phyloP scores from a whole-genome alignment of 2,797 vertebrate species.

The Manis javanica region DNA sequence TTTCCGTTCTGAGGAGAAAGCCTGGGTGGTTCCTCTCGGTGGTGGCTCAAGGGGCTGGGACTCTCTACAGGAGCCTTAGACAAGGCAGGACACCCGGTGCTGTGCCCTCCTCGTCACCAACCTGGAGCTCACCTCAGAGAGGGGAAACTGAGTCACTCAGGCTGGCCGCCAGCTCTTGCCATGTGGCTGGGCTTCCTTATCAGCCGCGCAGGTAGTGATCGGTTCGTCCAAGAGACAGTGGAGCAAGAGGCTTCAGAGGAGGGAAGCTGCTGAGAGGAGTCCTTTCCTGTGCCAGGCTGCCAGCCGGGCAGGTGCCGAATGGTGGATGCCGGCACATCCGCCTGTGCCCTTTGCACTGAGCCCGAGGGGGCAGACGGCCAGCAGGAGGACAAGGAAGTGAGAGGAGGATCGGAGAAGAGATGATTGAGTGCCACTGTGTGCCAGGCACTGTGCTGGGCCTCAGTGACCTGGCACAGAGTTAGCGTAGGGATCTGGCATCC shows the following conservation, averaged over 20 bases:
- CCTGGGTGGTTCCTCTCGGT: neutral
- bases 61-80: neutral
- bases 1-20: neutral
- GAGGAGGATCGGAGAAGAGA: neutral
- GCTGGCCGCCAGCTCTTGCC: neutral
- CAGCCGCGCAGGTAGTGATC: neutral
- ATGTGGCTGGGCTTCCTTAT: neutral
- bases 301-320: rapidly evolving
- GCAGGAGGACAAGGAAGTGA: neutral
- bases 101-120: neutral
- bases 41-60: neutral
- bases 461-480: neutral
- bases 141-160: neutral
- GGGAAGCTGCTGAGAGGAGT: neutral
- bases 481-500: neutral
- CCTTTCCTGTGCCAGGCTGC: neutral
- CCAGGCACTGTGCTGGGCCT: neutral
- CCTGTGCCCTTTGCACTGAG: neutral
- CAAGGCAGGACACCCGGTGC: neutral
- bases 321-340: rapidly evolving
- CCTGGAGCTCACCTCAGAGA: neutral
- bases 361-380: neutral
- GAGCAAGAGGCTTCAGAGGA: neutral
- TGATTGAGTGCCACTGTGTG: rapidly evolving
- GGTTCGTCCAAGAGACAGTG: rapidly evolving